Evolutionary conservation across 2,888 invertebrate genomes (phyloP), one percentile per base, ranked within the genome.

Genomic region (Zaprionus obscuricornis): DNA sequence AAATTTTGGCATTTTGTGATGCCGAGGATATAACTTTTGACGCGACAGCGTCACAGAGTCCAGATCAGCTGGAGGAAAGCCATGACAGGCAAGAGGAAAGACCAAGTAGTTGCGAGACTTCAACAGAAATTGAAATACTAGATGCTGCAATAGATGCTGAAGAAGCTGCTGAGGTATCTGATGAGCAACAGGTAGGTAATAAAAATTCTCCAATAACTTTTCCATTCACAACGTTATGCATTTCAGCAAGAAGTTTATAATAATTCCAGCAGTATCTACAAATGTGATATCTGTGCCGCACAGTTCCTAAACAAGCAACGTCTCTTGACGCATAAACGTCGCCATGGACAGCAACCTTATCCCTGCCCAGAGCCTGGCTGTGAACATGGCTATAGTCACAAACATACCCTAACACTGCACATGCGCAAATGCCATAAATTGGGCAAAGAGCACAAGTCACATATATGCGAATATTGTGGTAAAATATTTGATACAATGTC

Each of bases 241-340:
- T n/a, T n/a, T n/a, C n/a, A n/a, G n/a, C n/a, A n/a, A n/a, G n/a
- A n/a, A n/a, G n/a, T n/a, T n/a, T n/a, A n/a, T n/a, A n/a, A n/a
- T n/a, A n/a, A n/a, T n/a, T n/a, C n/a, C n/a, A 7, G 20, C n/a
- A 33, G 6, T 1, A 57, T 69, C 4, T 68, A 43, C 17, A 68
- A 68, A 24, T 68, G 88, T 14, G 64, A 85, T 27, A 31, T 54
- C 0, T 87, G 87, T 11, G 47, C 65, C 0, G 59, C 64, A 11
- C 65, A 64, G 1, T 87, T 87, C 14, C 56, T 68, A 3, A 58
- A 69, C n/a, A 49, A 66, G 2, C 62, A 76, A 43, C 70, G 76
- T 0, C 52, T 87, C 2, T 13, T 52, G 1, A 74, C 85, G 1
- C 88, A 88, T 14, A 74, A 70, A 29, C 78, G 85, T 0, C 54